These are phyloP conservation scores for Edolisoma coerulescens DNA, from an alignment of 2,113 vertebrate species.

Conservation along the genomic window DNA sequence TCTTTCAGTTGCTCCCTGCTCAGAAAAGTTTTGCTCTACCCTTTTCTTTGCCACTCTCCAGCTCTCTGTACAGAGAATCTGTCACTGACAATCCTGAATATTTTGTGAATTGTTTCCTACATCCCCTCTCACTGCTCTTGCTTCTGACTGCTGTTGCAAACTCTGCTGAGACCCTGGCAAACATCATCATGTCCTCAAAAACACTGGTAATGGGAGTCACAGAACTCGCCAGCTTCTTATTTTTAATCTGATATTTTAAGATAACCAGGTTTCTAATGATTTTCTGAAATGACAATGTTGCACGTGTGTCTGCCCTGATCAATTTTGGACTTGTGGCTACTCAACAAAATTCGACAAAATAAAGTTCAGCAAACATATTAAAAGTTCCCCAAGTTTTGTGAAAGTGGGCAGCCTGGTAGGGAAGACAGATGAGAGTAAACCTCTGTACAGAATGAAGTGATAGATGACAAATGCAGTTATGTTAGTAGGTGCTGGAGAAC, in stretches of 20 bases:
- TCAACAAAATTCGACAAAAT: not conserved
- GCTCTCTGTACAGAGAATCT: not conserved
- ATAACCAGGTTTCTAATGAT: not conserved
- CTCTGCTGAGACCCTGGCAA: not conserved
- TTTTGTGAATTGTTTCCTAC: not conserved
- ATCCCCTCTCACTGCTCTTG: not conserved
- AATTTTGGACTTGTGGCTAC: not conserved
- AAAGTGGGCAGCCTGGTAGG: not conserved
- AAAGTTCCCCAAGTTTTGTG: not conserved
- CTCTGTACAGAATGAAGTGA: fast-evolving
- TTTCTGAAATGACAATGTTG: not conserved
- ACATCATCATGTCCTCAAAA: not conserved
- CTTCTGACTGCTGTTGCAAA: not conserved
- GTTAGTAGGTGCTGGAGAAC: not conserved
- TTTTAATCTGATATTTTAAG: not conserved
- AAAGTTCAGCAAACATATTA: not conserved
- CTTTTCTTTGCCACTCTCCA: not conserved
- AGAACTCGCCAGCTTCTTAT: not conserved
- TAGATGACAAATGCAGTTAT: not conserved
- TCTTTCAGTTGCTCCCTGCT: not conserved
- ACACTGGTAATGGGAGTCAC: not conserved
- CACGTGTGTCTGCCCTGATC: not conserved
- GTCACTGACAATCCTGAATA: not conserved
- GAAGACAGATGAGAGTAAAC: not conserved
- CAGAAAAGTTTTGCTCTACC: not conserved